Base-by-base conservation (phyloP, 2,113 vertebrate species). In the Microcebus lehilahytsara region DNA sequence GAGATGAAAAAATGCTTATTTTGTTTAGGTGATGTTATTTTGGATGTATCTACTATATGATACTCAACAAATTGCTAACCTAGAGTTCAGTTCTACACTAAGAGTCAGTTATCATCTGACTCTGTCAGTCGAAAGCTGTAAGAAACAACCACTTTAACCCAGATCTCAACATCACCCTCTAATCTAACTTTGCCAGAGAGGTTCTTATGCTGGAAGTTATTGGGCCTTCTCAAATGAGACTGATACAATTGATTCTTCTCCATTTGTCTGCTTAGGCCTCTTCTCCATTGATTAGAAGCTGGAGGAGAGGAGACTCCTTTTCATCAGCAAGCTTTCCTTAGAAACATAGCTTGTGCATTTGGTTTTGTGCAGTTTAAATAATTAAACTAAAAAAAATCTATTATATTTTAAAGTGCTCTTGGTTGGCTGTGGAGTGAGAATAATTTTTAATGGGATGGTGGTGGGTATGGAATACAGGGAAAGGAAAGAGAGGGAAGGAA, bases 341-440 rank as follows among this genome's bases (percentile, higher is more conserved):
- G 71, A 64, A 93, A 53, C 32, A 32, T 40, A 56, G 53, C 34
- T 60, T 53, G 85, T 94, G 49, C 23, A 60, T 80, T 96, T 72
- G 46, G 13, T 89, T 96, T 91, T 91, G 32, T 79, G 49, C 32
- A 79, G 79, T 91, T 94, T 94, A 94, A 93, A 86, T 91, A 94
- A 96, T 93, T 97, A n/a, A 86, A 86, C 74, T 92, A 89, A 93
- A 92, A 42, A 91, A 92, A 91, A 71, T 62, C 20, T 66, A 66
- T 81, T 46, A 17, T 84, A 93, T 84, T 91, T 97, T 77, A 80
- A 88, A 92, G 71, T 89, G 42, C 32, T 92, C 9, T 93, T 46
- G 84, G 9, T 92, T 89, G 19, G 13, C 22, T 89, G 3, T 81
- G n/a, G 58, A 85, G 64, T 81, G 13, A 85, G 66, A 91, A 81